These are phyloP conservation scores for Australoheros facetus DNA, from an alignment of 2,797 vertebrate genomes.

Conservation along the genomic window DNA sequence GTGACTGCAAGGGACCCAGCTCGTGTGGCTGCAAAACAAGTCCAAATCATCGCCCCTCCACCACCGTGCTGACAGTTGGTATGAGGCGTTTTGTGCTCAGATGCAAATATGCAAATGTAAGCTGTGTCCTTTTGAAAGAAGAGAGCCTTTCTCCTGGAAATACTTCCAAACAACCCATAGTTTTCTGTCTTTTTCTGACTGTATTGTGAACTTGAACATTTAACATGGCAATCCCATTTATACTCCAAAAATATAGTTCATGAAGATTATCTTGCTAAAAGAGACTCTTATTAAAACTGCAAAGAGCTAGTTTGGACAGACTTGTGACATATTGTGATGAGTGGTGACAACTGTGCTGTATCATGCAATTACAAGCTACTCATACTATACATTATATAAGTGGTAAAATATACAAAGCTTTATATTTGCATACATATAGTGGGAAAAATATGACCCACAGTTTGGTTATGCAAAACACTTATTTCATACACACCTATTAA, in stretches of 20 bases:
- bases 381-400: background rate
- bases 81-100: background rate
- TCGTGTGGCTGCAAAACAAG: background rate
- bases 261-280: background rate
- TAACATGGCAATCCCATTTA: background rate
- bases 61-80: background rate
- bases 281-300: background rate
- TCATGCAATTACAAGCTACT: background rate
- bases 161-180: background rate
- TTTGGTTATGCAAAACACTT: background rate
- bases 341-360: background rate
- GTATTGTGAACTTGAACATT: background rate
- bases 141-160: background rate
- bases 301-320: background rate
- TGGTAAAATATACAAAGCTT: background rate
- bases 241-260: background rate
- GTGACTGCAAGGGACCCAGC: background rate
- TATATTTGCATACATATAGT: background rate
- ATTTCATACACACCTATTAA: constrained; percentile 8
- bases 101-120: background rate
- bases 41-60: background rate
- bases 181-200: background rate
- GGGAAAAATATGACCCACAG: background rate
- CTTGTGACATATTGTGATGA: background rate
- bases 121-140: background rate